Evolutionary conservation across 1,140 invertebrate genomes (phyloP), one percentile per base, ranked within the genome.

Genomic region (Hylaeus anthracinus): DNA sequence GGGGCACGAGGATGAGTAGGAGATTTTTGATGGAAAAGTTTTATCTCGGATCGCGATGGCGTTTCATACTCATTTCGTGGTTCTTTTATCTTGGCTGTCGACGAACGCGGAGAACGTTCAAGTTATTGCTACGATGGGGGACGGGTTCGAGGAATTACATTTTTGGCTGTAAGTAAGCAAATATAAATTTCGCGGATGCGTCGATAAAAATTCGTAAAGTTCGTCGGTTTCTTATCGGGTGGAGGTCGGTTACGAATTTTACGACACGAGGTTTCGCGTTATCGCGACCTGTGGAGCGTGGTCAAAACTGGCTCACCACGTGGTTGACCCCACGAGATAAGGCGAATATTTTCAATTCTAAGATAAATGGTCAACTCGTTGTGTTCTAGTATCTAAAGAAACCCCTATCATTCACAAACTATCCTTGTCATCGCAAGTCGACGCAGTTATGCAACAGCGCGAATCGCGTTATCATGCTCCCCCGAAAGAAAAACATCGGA

Each of bases 11-110:
- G 37, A 43, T 0, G 41, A 53, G 15, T 10, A 64, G 14, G n/a
- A 12, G 39, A 37, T 41, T 65, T 77, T 64, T 63, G 67, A 78
- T 76, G 72, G 72, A 81, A 81, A 81, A 67, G 72, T 72, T 72
- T 76, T 81, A 81, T 81, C 64, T 81, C 37, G 63, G 56, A 58
- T 81, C 72, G 72, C 72, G 53, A 65, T 63, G 51, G 60, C 63
- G 37, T 79, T 79, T 79, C 70, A 64, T 65, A 66, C 77, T 79
- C 71, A 58, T 79, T 64, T 73, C 58, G 71, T 73, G 71, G 51
- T 66, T 10, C 63, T 56, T 79, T 73, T 74, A 74, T 65, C 71
- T 56, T 43, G 14, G 58, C 5, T 15, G 45, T 5, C 45, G 66
- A 72, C 45, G 67, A 15, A 61, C 10, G 67, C n/a, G 4, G 15